Conservation (phyloP, 2,113 vertebrate genomes). For the Ursus arctos region DNA sequence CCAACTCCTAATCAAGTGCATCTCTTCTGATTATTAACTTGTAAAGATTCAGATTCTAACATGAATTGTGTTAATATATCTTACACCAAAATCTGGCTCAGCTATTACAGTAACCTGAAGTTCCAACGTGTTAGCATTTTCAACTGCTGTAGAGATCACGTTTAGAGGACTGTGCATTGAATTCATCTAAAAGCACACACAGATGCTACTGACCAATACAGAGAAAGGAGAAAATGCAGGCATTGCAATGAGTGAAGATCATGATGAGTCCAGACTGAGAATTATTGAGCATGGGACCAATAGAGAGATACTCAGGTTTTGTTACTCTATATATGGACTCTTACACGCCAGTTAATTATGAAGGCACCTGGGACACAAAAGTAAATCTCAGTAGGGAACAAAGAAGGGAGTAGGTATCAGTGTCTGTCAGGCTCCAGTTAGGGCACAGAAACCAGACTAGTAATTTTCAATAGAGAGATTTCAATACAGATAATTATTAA, state of each 20-base stretch:
- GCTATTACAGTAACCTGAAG: background rate
- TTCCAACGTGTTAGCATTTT: background rate
- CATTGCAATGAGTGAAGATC: background rate
- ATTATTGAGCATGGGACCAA: background rate
- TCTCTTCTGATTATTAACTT: constrained; percentile 40
- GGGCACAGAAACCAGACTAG: background rate
- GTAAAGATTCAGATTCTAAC: constrained; percentile 47
- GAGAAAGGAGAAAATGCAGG: background rate
- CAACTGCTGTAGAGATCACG: background rate
- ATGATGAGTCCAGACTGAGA: background rate
- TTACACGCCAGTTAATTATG: background rate
- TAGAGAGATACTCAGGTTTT: background rate
- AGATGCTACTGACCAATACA: background rate
- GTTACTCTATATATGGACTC: background rate
- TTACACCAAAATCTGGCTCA: constrained; percentile 37
- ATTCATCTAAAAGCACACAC: background rate
- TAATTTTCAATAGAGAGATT: background rate
- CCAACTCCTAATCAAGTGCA: background rate
- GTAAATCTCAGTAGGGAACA: background rate
- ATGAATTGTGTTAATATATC: background rate
- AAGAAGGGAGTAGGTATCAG: background rate
- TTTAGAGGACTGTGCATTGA: background rate
- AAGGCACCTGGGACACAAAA: background rate
- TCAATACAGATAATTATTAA: background rate
- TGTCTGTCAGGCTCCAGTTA: background rate